Evolutionary conservation across 1,140 invertebrate genomes (phyloP).

Genomic region (Periplaneta americana): DNA sequence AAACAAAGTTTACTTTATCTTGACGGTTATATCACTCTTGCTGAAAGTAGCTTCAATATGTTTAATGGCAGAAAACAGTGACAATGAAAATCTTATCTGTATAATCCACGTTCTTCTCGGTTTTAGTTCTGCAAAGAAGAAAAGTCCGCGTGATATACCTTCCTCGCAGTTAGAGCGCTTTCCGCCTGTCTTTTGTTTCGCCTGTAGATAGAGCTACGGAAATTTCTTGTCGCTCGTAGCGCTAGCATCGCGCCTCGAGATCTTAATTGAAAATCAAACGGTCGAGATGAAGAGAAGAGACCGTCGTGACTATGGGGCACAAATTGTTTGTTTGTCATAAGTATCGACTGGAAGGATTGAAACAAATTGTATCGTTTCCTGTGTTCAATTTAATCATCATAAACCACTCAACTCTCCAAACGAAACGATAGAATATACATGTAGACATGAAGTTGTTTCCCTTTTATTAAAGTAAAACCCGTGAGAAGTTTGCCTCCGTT

Average conservation of each 20-base stretch:
- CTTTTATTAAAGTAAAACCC: background rate
- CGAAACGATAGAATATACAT: no score
- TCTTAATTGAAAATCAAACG: background rate
- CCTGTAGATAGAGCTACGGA: background rate
- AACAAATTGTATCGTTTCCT: background rate
- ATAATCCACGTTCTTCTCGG: background rate
- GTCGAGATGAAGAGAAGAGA: background rate
- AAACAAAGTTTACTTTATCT: no score
- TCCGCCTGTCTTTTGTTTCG: background rate
- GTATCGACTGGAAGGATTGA: background rate
- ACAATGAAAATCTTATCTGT: background rate
- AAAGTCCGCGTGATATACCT: background rate
- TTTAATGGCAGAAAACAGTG: background rate
- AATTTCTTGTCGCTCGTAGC: background rate
- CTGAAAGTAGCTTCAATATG: background rate
- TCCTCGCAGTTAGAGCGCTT: background rate
- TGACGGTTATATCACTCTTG: background rate
- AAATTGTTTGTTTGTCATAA: background rate
- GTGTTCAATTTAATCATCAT: background rate
- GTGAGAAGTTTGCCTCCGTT: background rate
- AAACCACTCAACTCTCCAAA: background rate
- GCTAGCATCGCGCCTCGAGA: background rate
- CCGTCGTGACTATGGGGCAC: background rate
- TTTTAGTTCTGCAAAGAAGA: background rate
- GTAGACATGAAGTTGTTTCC: no score